Evolutionary conservation across 1,140 invertebrate species (phyloP).

Genomic region (Leptopilina boulardi): DNA sequence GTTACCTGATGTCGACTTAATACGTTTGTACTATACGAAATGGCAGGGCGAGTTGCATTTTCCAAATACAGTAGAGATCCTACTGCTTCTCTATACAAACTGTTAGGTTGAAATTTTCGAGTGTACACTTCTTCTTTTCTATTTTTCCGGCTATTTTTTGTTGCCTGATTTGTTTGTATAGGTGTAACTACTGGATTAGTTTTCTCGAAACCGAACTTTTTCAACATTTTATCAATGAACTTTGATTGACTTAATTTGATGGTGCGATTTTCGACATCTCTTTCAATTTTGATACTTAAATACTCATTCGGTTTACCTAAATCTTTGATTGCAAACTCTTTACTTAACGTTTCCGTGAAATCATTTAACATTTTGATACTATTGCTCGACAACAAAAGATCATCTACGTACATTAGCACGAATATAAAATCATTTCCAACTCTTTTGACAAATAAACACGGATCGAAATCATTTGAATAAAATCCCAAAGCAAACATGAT

Average conservation of each 20-base stretch:
- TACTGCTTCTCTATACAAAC: constrained; percentile 17
- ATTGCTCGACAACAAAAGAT: constrained; percentile 16
- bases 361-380: neutral
- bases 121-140: neutral
- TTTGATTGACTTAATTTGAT: neutral
- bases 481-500: too few species aligned
- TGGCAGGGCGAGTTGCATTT: constrained; percentile 30
- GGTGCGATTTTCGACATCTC: neutral
- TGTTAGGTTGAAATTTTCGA: neutral
- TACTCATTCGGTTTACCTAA: constrained; percentile 15
- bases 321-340: constrained; percentile 18
- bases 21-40: constrained; percentile 19
- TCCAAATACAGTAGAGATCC: constrained; percentile 20
- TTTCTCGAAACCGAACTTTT: constrained; percentile 5
- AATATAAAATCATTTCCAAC: neutral
- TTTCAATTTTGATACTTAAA: constrained; percentile 13
- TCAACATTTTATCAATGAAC: constrained; percentile 10
- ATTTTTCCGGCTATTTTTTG: neutral
- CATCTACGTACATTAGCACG: constrained; percentile 9
- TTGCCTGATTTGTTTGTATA: neutral
- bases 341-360: neutral
- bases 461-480: too few species aligned
- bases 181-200: constrained; percentile 14
- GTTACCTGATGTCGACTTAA: constrained; percentile 37
- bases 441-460: too few species aligned